Conservation (phyloP, 2,797 vertebrate species). For the Tokudaia muenninki region DNA sequence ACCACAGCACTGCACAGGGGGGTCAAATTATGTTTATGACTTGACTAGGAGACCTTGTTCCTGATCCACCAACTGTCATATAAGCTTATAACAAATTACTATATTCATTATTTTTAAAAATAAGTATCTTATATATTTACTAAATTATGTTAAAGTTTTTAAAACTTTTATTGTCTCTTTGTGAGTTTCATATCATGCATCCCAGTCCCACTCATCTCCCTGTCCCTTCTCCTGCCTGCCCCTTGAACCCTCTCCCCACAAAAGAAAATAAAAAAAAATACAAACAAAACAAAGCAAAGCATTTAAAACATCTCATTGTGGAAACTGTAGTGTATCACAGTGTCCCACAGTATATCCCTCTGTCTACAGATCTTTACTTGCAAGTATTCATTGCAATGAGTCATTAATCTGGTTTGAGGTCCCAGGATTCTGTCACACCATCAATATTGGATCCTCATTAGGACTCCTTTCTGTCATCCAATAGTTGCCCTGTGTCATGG, state of each 20-base stretch:
- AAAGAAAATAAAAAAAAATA: not conserved
- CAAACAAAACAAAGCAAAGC: not conserved
- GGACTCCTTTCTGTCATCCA: not conserved
- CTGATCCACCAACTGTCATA: not conserved
- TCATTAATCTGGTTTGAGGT: not conserved
- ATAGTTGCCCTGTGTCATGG: not conserved
- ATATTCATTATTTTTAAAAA: not conserved
- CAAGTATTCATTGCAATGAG: not conserved
- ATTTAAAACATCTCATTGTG: not conserved
- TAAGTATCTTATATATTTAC: not conserved
- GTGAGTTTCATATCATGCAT: not conserved
- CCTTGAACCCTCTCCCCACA: not conserved
- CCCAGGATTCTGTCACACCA: not conserved
- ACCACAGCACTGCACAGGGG: too few species aligned
- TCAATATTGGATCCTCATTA: not conserved
- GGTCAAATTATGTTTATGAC: not conserved
- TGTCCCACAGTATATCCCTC: not conserved
- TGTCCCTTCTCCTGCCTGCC: not conserved
- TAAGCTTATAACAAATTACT: conserved; percentile 10
- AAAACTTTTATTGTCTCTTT: not conserved
- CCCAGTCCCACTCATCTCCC: not conserved
- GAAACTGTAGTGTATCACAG: not conserved
- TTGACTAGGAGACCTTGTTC: not conserved
- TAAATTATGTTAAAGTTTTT: not conserved
- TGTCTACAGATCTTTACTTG: not conserved